A percentile compares a stretch with the other conserved stretches of the same genome.
Evolutionary conservation across 1,140 invertebrate species (phyloP).

Genomic region (Vanessa atalanta): DNA sequence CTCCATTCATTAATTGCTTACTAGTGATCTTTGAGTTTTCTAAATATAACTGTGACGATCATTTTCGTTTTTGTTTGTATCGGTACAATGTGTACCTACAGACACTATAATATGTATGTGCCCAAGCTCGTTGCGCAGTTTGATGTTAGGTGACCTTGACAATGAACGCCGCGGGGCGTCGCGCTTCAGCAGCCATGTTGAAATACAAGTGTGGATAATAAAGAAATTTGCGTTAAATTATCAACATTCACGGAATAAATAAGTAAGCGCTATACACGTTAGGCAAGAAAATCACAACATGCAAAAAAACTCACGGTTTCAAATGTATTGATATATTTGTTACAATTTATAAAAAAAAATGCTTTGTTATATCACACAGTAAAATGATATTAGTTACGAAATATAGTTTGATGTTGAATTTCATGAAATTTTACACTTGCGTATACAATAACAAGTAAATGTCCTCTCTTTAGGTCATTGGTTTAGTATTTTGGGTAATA

Average conservation of each 20-base stretch:
- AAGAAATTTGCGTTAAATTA: conserved; percentile 70
- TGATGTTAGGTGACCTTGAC: conserved; percentile 77
- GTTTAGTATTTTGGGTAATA: not conserved
- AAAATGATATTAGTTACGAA: conserved; percentile 12
- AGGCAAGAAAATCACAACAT: no score
- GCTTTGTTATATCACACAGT: not conserved
- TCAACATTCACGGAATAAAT: conserved; percentile 51
- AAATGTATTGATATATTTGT: not conserved
- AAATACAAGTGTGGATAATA: conserved; percentile 65
- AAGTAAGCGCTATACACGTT: not conserved
- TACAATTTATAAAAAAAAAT: not conserved
- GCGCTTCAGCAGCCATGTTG: conserved; percentile 73
- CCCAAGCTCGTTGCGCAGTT: conserved; percentile 67
- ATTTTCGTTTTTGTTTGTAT: conserved; percentile 34
- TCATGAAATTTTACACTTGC: conserved; percentile 10
- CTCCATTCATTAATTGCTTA: conserved; percentile 1
- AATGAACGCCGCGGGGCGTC: conserved; percentile 74
- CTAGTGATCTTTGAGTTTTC: not conserved
- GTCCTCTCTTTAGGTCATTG: conserved; percentile 16
- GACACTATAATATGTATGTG: conserved; percentile 31
- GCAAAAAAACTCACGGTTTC: no score
- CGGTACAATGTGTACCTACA: conserved; percentile 27
- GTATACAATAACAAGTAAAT: conserved; percentile 16
- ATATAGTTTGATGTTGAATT: conserved; percentile 16
- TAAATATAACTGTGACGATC: conserved; percentile 33